These are phyloP conservation scores for Esox niger DNA, from an alignment of 2,113 vertebrate species.

Conservation along the genomic window DNA sequence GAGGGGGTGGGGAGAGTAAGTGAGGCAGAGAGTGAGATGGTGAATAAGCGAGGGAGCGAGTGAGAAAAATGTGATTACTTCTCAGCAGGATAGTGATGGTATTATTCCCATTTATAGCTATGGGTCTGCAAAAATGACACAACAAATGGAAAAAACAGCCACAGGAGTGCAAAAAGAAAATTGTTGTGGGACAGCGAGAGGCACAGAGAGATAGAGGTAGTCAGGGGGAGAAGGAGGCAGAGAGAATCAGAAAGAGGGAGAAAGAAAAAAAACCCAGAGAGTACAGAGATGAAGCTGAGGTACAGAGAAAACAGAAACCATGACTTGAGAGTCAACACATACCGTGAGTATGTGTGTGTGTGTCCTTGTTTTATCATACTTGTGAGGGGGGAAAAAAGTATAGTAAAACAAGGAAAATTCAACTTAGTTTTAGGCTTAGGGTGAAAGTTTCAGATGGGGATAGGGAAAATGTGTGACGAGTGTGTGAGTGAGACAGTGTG, in stretches of 20 bases:
- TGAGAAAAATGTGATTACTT: constrained; percentile 21
- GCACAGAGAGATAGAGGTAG: too few species aligned
- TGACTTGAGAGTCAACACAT: neutral
- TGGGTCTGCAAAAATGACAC: constrained; percentile 21
- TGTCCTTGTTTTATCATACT: too few species aligned
- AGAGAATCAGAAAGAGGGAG: too few species aligned
- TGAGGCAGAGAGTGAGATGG: neutral
- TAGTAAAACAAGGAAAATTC: too few species aligned
- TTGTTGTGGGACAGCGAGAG: neutral
- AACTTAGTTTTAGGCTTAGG: too few species aligned
- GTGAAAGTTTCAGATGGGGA: too few species aligned
- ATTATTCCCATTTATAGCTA: constrained; percentile 20
- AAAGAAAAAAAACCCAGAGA: too few species aligned
- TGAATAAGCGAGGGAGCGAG: neutral
- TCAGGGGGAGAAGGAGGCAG: too few species aligned
- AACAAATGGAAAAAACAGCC: neutral
- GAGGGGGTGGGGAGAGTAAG: neutral
- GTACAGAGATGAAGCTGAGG: neutral
- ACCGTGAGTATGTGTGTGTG: neutral
- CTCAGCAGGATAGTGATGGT: constrained; percentile 27
- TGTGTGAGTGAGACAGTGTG: too few species aligned
- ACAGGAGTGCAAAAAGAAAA: neutral
- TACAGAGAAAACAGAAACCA: neutral
- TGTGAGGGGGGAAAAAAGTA: too few species aligned
- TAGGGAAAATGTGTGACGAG: too few species aligned